Conservation (phyloP, 2,888 invertebrate species). For the Antheraea yamamai region DNA sequence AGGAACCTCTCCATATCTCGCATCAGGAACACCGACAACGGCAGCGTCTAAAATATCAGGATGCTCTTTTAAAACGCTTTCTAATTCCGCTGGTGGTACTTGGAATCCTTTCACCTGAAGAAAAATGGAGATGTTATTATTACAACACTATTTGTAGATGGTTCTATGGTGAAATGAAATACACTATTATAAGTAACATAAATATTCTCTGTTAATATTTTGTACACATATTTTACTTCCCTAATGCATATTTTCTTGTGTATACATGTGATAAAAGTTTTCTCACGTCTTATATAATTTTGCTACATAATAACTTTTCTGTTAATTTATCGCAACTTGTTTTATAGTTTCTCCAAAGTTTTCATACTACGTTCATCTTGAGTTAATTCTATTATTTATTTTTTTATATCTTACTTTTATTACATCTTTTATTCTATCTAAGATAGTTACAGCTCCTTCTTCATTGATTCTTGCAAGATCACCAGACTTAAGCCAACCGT, state of each 20-base stretch:
- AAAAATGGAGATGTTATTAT: conserved; percentile 28
- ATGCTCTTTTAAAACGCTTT: conserved; percentile 86
- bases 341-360: no score
- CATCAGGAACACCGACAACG: conserved; percentile 88
- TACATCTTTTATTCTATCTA: conserved; percentile 89
- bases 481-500: conserved; percentile 89
- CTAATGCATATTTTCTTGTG: no score
- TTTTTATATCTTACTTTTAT: conserved; percentile 84
- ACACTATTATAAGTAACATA: not conserved
- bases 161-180: no score
- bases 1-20: conserved; percentile 86
- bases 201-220: no score
- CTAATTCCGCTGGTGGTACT: conserved; percentile 95
- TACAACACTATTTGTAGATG: no score
- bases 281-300: no score
- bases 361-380: no score
- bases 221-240: no score
- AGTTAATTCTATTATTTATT: not conserved
- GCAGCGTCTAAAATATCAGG: conserved; percentile 89
- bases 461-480: conserved; percentile 86
- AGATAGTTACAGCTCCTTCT: conserved; percentile 84
- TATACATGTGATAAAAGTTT: no score
- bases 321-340: no score
- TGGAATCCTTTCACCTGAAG: conserved; percentile 85
- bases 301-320: no score